phyloP scores from a whole-genome alignment of 2,888 invertebrate genomes.

The Epinotia ramella region DNA sequence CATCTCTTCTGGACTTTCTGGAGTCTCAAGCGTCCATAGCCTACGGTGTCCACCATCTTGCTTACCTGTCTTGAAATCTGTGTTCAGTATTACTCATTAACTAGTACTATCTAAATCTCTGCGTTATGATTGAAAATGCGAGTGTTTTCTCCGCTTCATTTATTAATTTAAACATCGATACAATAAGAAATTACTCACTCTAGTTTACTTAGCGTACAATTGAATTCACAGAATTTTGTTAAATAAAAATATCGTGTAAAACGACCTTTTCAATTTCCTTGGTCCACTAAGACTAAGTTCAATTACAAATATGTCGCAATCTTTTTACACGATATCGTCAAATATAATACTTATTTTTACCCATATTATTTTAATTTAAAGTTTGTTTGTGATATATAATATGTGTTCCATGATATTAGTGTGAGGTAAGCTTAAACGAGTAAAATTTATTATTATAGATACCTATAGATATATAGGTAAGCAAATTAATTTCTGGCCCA shows the following conservation, averaged over 20 bases:
- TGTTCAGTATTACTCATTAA: too few species aligned
- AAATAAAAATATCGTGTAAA: constrained; percentile 9
- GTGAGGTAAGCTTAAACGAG: neutral
- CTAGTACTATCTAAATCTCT: neutral
- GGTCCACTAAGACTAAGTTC: neutral
- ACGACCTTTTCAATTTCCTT: constrained; percentile 1
- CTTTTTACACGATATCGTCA: neutral
- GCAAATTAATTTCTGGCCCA: neutral
- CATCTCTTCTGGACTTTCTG: too few species aligned
- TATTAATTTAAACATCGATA: constrained; percentile 35
- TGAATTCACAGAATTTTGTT: constrained; percentile 8
- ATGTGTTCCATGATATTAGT: neutral
- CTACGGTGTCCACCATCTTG: too few species aligned
- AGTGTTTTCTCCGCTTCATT: constrained; percentile 31
- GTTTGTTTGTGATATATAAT: neutral
- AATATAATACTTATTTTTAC: constrained; percentile 4
- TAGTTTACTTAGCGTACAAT: constrained; percentile 2
- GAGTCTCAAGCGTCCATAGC: too few species aligned
- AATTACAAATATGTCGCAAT: neutral
- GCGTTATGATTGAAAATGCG: neutral
- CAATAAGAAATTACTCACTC: constrained; percentile 25
- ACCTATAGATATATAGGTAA: neutral
- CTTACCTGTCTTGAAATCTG: too few species aligned
- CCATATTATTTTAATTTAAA: constrained; percentile 2
- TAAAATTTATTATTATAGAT: neutral